Conservation (phyloP, 2,888 invertebrate genomes). For the Amitus sp. region DNA sequence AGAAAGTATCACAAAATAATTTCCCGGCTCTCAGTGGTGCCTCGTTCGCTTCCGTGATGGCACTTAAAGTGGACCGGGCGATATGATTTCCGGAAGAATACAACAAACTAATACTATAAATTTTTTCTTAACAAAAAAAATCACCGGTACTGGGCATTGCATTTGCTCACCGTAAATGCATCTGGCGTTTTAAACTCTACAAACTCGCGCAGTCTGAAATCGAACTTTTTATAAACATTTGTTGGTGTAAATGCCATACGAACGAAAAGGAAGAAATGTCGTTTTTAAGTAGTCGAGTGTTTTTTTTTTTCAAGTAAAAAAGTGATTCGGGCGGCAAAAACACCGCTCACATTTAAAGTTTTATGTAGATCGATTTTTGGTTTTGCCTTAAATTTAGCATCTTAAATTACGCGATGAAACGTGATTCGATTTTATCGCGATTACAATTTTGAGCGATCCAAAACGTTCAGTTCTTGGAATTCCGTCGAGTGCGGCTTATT, state of each 20-base stretch:
- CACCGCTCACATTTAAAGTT: slow-evolving; percentile 13
- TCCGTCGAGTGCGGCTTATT: not conserved
- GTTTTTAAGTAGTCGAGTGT: slow-evolving; percentile 1
- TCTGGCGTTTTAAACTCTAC: slow-evolving; percentile 32
- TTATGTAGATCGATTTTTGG: slow-evolving; percentile 13
- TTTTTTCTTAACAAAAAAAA: slow-evolving; percentile 44
- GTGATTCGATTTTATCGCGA: slow-evolving; percentile 12
- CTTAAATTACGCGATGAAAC: slow-evolving; percentile 25
- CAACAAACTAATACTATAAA: slow-evolving; percentile 57
- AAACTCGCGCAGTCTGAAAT: slow-evolving; percentile 16
- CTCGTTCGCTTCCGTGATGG: slow-evolving; percentile 46
- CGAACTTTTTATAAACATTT: slow-evolving; percentile 20
- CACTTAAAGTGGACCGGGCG: too few species aligned
- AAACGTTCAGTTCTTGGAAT: slow-evolving; percentile 5
- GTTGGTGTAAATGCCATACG: slow-evolving; percentile 7
- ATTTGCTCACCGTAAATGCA: not conserved
- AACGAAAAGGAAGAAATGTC: not conserved
- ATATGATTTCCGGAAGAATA: slow-evolving; percentile 52
- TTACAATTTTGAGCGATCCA: slow-evolving; percentile 6
- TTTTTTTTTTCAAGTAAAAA: not conserved
- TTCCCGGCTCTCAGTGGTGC: slow-evolving; percentile 61
- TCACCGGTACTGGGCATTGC: slow-evolving; percentile 17
- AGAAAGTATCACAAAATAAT: slow-evolving; percentile 66
- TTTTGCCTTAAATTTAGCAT: slow-evolving; percentile 13
- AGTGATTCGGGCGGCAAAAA: slow-evolving; percentile 7